A percentile compares a stretch with the other conserved stretches of the same genome.
Conservation (phyloP, 2,113 vertebrate genomes). For the Nerophis ophidion region DNA sequence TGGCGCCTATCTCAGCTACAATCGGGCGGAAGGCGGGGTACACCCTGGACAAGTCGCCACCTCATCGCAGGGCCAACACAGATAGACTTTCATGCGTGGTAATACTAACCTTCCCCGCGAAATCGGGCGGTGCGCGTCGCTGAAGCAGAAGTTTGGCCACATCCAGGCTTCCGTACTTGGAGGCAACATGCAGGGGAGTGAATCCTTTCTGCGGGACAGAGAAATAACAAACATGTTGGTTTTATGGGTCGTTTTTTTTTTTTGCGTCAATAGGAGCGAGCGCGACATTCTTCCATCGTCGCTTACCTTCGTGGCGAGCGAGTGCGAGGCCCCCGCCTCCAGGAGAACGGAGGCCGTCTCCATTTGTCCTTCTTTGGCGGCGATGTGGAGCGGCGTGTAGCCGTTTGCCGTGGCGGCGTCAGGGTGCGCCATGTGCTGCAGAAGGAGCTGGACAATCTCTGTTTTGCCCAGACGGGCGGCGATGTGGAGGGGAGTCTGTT, state of each 20-base stretch:
- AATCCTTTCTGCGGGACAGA: constrained; percentile 86
- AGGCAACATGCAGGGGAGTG: constrained; percentile 90
- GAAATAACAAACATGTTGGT: background rate
- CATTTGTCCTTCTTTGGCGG: constrained; percentile 90
- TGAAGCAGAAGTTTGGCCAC: constrained; percentile 92
- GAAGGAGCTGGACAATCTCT: constrained; percentile 92
- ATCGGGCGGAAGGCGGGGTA: too few relatives aligned
- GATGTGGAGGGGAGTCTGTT: constrained; percentile 96
- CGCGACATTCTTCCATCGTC: background rate
- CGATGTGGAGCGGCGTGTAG: constrained; percentile 93
- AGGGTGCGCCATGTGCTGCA: constrained; percentile 97
- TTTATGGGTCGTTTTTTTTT: background rate
- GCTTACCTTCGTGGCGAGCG: constrained; percentile 86
- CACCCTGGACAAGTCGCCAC: too few relatives aligned
- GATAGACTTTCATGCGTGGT: too few relatives aligned
- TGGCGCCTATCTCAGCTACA: too few relatives aligned
- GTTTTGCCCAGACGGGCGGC: constrained; percentile 95
- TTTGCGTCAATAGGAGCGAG: background rate
- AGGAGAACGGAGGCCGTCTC: constrained; percentile 89
- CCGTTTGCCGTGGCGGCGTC: constrained; percentile 92
- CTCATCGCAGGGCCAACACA: too few relatives aligned
- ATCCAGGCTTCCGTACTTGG: constrained; percentile 94
- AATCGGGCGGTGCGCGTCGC: constrained; percentile 82
- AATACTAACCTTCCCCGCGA: constrained; percentile 84
- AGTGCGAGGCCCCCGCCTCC: constrained; percentile 91